These are phyloP conservation scores for Perca schrenkii DNA, from an alignment of 2,113 vertebrate genomes.

Conservation along the genomic window DNA sequence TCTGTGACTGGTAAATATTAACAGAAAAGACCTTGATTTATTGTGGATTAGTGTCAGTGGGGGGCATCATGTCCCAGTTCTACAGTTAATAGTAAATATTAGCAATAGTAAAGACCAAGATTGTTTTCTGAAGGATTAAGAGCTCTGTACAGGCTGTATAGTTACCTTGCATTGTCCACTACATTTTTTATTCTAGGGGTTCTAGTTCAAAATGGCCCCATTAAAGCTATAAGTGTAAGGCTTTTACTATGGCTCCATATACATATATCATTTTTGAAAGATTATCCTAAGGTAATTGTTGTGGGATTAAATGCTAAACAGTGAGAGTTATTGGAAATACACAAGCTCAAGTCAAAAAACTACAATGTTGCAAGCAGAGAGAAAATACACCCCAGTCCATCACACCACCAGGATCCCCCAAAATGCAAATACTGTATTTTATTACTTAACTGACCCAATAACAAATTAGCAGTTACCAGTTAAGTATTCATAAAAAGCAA, in stretches of 20 bases:
- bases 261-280: slow-evolving; percentile 43
- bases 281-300: slow-evolving; percentile 27
- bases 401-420: not conserved
- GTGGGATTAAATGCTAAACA: slow-evolving; percentile 49
- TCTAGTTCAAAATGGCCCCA: slow-evolving; percentile 42
- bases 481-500: slow-evolving; percentile 50
- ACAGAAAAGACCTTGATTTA: slow-evolving; percentile 61
- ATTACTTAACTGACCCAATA: slow-evolving; percentile 26
- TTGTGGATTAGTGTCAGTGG: slow-evolving; percentile 65
- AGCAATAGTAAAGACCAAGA: slow-evolving; percentile 34
- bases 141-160: slow-evolving; percentile 18
- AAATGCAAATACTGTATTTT: slow-evolving; percentile 46
- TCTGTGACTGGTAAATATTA: slow-evolving; percentile 56
- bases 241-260: slow-evolving; percentile 39
- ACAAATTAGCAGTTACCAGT: slow-evolving; percentile 31
- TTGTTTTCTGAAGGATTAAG: slow-evolving; percentile 63
- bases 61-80: slow-evolving; percentile 42
- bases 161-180: slow-evolving; percentile 23
- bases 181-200: slow-evolving; percentile 20
- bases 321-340: slow-evolving; percentile 32
- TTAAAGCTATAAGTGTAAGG: slow-evolving; percentile 45
- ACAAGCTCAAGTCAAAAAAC: slow-evolving; percentile 46
- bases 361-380: not conserved
- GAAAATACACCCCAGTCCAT: not conserved
- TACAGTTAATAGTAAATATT: slow-evolving; percentile 62